These are phyloP conservation scores for Staurois parvus DNA, from an alignment of 2,797 vertebrate genomes.

Conservation along the genomic window DNA sequence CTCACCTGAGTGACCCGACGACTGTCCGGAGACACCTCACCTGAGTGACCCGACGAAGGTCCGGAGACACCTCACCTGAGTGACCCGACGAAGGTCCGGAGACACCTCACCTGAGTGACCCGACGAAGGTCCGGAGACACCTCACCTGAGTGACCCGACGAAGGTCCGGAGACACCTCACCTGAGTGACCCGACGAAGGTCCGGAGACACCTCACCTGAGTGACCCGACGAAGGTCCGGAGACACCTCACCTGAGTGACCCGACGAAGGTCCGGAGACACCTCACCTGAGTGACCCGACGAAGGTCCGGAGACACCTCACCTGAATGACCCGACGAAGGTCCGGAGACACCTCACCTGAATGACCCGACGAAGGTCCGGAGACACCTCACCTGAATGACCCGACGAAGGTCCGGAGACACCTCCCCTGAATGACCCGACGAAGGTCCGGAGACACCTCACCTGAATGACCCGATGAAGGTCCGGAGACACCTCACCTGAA, in stretches of 20 bases:
- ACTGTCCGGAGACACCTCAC: constrained; percentile 85
- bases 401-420: constrained; percentile 85
- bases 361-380: constrained; percentile 86
- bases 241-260: constrained; percentile 88
- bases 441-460: constrained; percentile 85
- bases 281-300: constrained; percentile 88
- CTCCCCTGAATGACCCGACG: constrained; percentile 87
- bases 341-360: constrained; percentile 85
- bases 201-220: constrained; percentile 85
- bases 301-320: constrained; percentile 85
- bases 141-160: constrained; percentile 88
- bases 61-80: constrained; percentile 85
- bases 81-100: constrained; percentile 85
- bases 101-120: constrained; percentile 88
- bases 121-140: constrained; percentile 85
- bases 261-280: constrained; percentile 85
- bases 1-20: constrained; percentile 88
- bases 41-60: constrained; percentile 87
- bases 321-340: constrained; percentile 87
- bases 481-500: constrained; percentile 92
- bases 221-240: constrained; percentile 85
- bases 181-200: constrained; percentile 87
- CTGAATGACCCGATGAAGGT: constrained; percentile 84
- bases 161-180: constrained; percentile 85
- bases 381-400: constrained; percentile 87